Evolutionary conservation across 1,140 invertebrate genomes (phyloP), one percentile per base, ranked within the genome.

Genomic region (Drosophila obscura): DNA sequence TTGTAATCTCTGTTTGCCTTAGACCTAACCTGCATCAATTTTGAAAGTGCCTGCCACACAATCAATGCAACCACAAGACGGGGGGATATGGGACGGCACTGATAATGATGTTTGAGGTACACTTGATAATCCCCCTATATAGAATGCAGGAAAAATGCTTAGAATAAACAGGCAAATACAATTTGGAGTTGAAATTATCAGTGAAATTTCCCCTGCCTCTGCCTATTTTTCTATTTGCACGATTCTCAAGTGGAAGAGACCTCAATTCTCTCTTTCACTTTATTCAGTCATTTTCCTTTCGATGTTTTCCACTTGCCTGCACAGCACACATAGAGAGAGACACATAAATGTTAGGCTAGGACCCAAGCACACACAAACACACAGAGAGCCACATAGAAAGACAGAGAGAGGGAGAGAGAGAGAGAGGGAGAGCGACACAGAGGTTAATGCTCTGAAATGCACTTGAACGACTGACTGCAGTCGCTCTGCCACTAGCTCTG

Each of bases 381-480:
- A 55, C 15, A 59, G 16, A 63, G 19, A 53, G 50, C 13, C 28
- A 22, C 9, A 57, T 39, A 51, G 39, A 43, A 15, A 15, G 0
- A 35, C n/a, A 44, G 41, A 52, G 44, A 64, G 81, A 85, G 73
- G 69, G 52, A 66, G 61, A 66, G 50, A 60, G 55, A 77, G 51
- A 64, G 48, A 65, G 26, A 53, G 44, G 52, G 39, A 22, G 8
- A 41, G 15, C 6, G 55, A 64, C 58, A 51, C 57, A 82, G 74
- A 84, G 88, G 82, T 90, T 82, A 90, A 90, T 67, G 88, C 82
- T 78, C 87, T 87, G 77, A 78, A 72, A 79, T 90, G 88, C 88
- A 90, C 88, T 90, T 90, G 88, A 90, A 90, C 85, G 85, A 90
- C 80, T 89, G 80, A 84, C 79, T 79, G 66, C 82, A 72, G 69